These are phyloP conservation scores for Laticauda laticaudata DNA, from an alignment of 2,113 vertebrate species.

Conservation along the genomic window DNA sequence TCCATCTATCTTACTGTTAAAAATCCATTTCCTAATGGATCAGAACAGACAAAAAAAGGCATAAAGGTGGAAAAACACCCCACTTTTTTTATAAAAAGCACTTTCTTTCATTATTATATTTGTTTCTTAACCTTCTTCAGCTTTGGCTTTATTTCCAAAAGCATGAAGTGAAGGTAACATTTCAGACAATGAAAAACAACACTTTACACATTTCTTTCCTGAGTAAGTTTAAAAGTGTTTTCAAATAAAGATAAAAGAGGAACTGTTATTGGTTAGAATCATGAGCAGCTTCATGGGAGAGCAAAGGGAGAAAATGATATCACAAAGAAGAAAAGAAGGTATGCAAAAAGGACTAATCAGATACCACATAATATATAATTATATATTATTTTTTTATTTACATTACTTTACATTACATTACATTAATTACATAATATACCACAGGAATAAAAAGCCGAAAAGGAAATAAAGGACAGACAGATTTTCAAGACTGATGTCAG, in stretches of 20 bases:
- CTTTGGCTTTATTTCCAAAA: conserved; percentile 27
- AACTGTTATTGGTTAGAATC: conserved; percentile 13
- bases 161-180: neutral
- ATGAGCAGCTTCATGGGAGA: neutral
- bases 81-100: neutral
- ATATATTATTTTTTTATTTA: too few species aligned
- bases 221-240: neutral
- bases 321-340: neutral
- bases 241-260: conserved; percentile 9
- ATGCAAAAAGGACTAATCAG: neutral
- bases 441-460: neutral
- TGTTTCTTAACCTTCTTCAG: conserved; percentile 18
- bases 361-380: neutral
- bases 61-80: neutral
- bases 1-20: neutral
- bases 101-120: conserved; percentile 13
- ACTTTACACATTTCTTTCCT: neutral
- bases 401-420: too few species aligned
- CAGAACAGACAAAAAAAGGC: neutral
- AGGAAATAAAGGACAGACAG: neutral
- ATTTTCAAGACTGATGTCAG: neutral
- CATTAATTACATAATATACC: too few species aligned
- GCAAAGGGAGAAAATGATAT: neutral
- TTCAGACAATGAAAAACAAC: neutral
- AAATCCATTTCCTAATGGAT: neutral